Conservation (phyloP, 2,888 invertebrate species). For the Trilocha varians region DNA sequence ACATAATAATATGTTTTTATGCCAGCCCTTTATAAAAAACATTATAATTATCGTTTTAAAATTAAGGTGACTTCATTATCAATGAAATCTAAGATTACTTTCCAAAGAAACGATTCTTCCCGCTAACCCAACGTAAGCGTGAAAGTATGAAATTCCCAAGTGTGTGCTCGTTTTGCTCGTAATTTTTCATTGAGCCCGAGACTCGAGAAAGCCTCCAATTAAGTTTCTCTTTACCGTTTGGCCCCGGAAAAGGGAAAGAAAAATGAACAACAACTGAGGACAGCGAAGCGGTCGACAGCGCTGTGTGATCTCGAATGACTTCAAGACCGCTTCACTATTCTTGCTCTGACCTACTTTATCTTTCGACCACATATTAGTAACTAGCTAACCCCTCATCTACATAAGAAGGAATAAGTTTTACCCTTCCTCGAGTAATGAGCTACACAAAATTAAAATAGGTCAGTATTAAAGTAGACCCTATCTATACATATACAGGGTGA, state of each 20-base stretch:
- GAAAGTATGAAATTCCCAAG: constrained; percentile 61
- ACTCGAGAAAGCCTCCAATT: constrained; percentile 69
- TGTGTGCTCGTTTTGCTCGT: constrained; percentile 70
- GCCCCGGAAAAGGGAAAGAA: constrained; percentile 57
- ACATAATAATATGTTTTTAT: too few species aligned
- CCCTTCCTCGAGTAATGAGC: too few species aligned
- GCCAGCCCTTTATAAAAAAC: too few species aligned
- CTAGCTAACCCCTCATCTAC: too few species aligned
- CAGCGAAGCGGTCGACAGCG: constrained; percentile 34
- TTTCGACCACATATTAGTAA: too few species aligned
- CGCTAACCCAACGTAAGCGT: constrained; percentile 32
- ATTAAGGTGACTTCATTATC: too few species aligned
- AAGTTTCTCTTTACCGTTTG: constrained; percentile 71
- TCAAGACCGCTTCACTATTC: constrained; percentile 23
- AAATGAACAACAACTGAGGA: constrained; percentile 64
- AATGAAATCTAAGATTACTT: too few species aligned
- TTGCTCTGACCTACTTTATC: constrained; percentile 20
- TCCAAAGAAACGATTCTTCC: constrained; percentile 55
- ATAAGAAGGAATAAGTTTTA: too few species aligned
- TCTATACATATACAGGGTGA: too few species aligned
- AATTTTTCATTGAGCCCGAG: constrained; percentile 72
- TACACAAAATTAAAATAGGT: too few species aligned
- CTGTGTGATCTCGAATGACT: constrained; percentile 47
- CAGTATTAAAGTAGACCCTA: too few species aligned
- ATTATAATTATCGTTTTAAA: too few species aligned